Evolutionary conservation across 1,140 invertebrate genomes (phyloP).

Genomic region (Thaumetopoea pityocampa): DNA sequence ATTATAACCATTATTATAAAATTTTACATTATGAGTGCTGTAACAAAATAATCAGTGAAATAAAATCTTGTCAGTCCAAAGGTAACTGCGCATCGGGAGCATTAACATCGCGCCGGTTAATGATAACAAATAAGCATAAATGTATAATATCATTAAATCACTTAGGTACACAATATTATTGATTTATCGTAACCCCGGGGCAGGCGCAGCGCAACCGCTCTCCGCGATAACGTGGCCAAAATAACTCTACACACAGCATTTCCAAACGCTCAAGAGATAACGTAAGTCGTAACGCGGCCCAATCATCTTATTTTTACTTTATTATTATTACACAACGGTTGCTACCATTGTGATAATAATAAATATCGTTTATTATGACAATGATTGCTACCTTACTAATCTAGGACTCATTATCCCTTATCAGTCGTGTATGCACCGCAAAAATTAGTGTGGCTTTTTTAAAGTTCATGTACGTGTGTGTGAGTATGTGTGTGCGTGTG

Average conservation of each 20-base stretch:
- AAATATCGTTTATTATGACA: too few relatives aligned
- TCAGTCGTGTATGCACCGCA: conserved; percentile 7
- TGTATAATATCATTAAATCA: conserved; percentile 34
- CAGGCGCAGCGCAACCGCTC: conserved; percentile 42
- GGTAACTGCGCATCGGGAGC: conserved; percentile 14
- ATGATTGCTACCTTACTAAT: too few relatives aligned
- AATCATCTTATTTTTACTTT: conserved; percentile 41
- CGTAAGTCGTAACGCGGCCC: conserved; percentile 25
- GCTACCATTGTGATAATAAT: too few relatives aligned
- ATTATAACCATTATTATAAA: too few relatives aligned
- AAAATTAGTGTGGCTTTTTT: conserved; percentile 8
- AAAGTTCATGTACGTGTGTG: conserved; percentile 1
- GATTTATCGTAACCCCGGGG: conserved; percentile 56
- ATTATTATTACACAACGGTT: too few relatives aligned
- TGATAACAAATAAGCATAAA: conserved; percentile 19
- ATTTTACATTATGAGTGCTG: conserved; percentile 2
- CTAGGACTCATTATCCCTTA: conserved; percentile 3
- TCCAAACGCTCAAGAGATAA: conserved; percentile 52
- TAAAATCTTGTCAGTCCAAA: conserved; percentile 9
- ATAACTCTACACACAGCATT: conserved; percentile 54
- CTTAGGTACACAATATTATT: conserved; percentile 55
- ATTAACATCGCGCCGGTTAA: conserved; percentile 15
- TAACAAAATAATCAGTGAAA: conserved; percentile 3
- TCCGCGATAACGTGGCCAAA: conserved; percentile 62
- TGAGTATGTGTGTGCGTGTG: background rate